Base-by-base conservation (phyloP, 2,888 invertebrate species). In the Alloplasta piceator region DNA sequence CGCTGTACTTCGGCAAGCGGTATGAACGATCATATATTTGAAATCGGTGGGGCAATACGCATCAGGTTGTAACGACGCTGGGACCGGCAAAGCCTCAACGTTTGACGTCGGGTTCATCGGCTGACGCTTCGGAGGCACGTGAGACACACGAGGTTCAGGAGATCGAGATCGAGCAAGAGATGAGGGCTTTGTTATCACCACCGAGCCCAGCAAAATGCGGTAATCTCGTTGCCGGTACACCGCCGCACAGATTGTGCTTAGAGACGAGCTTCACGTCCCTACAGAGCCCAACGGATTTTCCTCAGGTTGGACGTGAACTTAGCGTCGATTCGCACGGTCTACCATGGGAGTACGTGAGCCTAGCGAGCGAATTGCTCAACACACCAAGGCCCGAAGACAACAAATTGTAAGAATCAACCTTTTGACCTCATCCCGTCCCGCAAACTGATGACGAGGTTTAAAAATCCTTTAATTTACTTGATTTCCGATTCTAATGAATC, bases 61-160 rank as follows among this genome's bases (percentile, higher is more conserved):
- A 84, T 80, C 91, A 96, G 96, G 96, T 96, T 95, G 94, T 96
- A 95, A 95, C 95, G 83, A 95, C 96, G 87, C 94, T 96, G 91
- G 97, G 97, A 64, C 96, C 97, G 83, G 94, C 95, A 81, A 97
- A 97, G 92, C 97, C 97, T 9, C 96, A 96, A 90, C 94, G 96
- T 61, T 89, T 93, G 60, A 91, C 92, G 39, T 89, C 90, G 74
- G 89, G 89, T 64, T 90, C 91, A 43, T 89, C 90, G 43, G 88
- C 88, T 48, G 90, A 89, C 83, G 87, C 87, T 46, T 90, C 89
- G 36, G 86, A 89, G 77, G 86, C 84, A 16, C 88, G 88, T 46
- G 89, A 90, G 71, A 76, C 80, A 67, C 85, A 85, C 72, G 89
- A 90, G 61, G 80, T 86, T 36, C 88, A 89, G 84, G 88, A 91